Percentiles rank a stretch among this genome's conserved stretches.
Evolutionary conservation across 2,797 vertebrate genomes (phyloP).

Genomic region (Parauchenoglanis ngamensis): DNA sequence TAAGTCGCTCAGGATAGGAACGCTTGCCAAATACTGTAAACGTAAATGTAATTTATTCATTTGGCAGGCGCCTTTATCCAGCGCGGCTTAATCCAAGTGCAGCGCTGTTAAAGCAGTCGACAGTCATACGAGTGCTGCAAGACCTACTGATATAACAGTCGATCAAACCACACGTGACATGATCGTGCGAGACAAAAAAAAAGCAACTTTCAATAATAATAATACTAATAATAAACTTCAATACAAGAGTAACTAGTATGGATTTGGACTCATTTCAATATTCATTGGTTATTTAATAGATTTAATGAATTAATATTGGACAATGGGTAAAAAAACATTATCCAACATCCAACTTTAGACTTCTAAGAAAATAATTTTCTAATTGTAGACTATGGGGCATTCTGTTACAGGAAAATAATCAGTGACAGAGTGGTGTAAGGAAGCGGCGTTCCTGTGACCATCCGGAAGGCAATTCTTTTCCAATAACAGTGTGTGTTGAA

Average conservation of each 20-base stretch:
- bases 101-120: not conserved
- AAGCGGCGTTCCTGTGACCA: not conserved
- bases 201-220: not conserved
- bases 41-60: constrained; percentile 32
- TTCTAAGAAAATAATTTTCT: not conserved
- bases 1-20: not conserved
- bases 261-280: not conserved
- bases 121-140: not conserved
- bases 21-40: constrained; percentile 22
- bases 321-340: not conserved
- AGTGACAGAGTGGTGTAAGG: not conserved
- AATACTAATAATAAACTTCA: not conserved
- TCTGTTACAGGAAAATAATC: not conserved
- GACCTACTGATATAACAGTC: not conserved
- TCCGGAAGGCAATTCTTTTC: not conserved
- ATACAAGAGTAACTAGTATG: not conserved
- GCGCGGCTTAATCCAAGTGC: not conserved
- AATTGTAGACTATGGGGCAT: not conserved
- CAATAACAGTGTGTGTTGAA: not conserved
- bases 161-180: not conserved
- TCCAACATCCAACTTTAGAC: no score
- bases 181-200: not conserved
- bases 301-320: not conserved
- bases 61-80: constrained; percentile 7
- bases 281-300: not conserved